Evolutionary conservation across 2,888 invertebrate species (phyloP).

Genomic region (Charanyca ferruginea): DNA sequence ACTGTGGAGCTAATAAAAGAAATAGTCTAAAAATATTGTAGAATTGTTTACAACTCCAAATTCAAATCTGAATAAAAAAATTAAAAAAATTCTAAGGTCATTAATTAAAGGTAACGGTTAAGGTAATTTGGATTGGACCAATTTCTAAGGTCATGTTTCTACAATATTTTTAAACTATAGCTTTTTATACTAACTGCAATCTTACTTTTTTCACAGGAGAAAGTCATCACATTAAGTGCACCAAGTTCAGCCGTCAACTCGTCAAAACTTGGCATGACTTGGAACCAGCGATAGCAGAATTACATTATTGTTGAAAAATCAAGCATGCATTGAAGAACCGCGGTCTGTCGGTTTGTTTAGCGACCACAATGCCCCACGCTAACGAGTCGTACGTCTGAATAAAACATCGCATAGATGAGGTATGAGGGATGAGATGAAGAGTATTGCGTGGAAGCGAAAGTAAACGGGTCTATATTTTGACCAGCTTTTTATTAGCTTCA

Average conservation of each 20-base stretch:
- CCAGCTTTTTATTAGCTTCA: no score
- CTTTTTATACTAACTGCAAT: no score
- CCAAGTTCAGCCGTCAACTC: slow-evolving; percentile 41
- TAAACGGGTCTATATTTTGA: no score
- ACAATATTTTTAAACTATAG: no score
- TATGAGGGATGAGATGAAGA: slow-evolving; percentile 66
- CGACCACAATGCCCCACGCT: slow-evolving; percentile 87
- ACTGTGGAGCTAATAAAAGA: no score
- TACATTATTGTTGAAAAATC: slow-evolving; percentile 76
- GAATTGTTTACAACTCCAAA: no score
- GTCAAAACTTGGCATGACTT: slow-evolving; percentile 55
- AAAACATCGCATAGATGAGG: slow-evolving; percentile 82
- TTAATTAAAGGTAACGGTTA: no score
- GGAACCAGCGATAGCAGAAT: slow-evolving; percentile 44
- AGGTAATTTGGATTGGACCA: no score
- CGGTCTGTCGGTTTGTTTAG: slow-evolving; percentile 85
- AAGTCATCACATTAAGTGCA: slow-evolving; percentile 3
- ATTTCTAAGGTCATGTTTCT: no score
- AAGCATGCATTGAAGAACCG: slow-evolving; percentile 78
- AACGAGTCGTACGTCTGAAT: slow-evolving; percentile 89
- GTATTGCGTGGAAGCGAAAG: slow-evolving; percentile 39
- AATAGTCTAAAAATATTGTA: neutral
- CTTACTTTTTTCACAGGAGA: slow-evolving; percentile 3
- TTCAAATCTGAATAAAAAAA: no score
- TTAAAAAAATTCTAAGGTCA: no score